Percentiles rank a stretch among this genome's conserved stretches.
These are phyloP conservation scores for Parnassius smintheus DNA, from an alignment of 2,888 invertebrate species.

Conservation along the genomic window DNA sequence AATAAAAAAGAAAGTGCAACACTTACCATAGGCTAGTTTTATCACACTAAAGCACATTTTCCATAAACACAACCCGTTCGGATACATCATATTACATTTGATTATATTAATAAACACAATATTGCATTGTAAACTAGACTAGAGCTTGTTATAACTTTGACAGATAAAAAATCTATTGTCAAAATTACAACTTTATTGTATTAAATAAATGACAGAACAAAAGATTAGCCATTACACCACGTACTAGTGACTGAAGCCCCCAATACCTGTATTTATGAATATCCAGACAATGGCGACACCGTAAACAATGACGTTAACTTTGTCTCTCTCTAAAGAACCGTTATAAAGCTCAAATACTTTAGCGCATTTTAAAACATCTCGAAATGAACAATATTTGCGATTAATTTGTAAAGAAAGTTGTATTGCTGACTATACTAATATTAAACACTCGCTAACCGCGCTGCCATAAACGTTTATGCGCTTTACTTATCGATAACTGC, in stretches of 20 bases:
- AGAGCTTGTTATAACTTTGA: slow-evolving; percentile 33
- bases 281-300: slow-evolving; percentile 71
- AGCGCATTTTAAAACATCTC: slow-evolving; percentile 11
- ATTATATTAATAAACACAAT: slow-evolving; percentile 58
- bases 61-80: slow-evolving; percentile 71
- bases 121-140: slow-evolving; percentile 44
- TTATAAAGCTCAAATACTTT: slow-evolving; percentile 20
- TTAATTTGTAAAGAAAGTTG: background rate
- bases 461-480: too few relatives aligned
- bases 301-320: slow-evolving; percentile 63
- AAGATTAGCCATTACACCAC: slow-evolving; percentile 75
- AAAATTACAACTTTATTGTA: slow-evolving; percentile 41
- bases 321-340: slow-evolving; percentile 33
- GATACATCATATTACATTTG: slow-evolving; percentile 58
- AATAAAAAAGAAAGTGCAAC: slow-evolving; percentile 40
- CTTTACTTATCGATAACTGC: too few relatives aligned
- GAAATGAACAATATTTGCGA: background rate
- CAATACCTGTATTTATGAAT: slow-evolving; percentile 67
- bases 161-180: slow-evolving; percentile 29
- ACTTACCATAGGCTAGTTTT: slow-evolving; percentile 53
- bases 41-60: slow-evolving; percentile 66
- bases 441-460: too few relatives aligned
- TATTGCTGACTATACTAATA: background rate
- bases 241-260: slow-evolving; percentile 72
- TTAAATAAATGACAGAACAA: slow-evolving; percentile 68